Conservation (phyloP, 2,888 invertebrate genomes). For the Drosophila tripunctata region DNA sequence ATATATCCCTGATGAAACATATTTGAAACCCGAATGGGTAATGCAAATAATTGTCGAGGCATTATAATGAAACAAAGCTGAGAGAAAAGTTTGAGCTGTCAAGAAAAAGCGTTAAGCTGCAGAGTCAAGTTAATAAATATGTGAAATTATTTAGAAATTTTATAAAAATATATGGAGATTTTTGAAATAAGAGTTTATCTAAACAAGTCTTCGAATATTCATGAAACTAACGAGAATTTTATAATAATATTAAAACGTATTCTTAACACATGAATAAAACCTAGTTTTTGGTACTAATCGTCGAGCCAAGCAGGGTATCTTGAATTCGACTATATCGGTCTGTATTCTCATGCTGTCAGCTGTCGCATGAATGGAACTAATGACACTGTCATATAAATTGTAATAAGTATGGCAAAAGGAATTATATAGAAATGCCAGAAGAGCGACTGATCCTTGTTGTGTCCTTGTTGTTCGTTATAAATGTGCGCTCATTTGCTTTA, state of each 20-base stretch:
- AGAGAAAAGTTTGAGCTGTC: neutral
- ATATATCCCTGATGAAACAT: slow-evolving; percentile 55
- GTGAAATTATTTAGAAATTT: neutral
- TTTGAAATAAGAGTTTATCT: too few species aligned
- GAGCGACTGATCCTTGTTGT: slow-evolving; percentile 50
- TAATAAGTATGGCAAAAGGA: slow-evolving; percentile 44
- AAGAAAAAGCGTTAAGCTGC: neutral
- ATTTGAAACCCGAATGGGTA: slow-evolving; percentile 54
- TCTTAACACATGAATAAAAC: neutral
- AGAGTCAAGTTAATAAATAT: neutral
- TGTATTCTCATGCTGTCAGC: slow-evolving; percentile 10
- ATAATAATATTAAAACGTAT: too few species aligned
- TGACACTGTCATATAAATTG: slow-evolving; percentile 65
- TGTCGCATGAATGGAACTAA: slow-evolving; percentile 46
- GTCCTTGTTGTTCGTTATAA: slow-evolving; percentile 74
- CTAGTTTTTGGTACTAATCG: neutral
- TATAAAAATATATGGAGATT: neutral
- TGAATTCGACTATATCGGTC: neutral
- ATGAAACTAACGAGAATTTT: too few species aligned
- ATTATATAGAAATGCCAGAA: slow-evolving; percentile 27
- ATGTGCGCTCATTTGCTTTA: slow-evolving; percentile 78
- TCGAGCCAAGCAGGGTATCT: neutral
- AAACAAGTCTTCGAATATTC: too few species aligned
- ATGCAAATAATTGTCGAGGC: slow-evolving; percentile 62
- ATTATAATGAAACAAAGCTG: slow-evolving; percentile 28